A percentile compares a stretch with the other conserved stretches of the same genome.
Conservation (phyloP, 2,888 invertebrate genomes). For the Epiblema foenella region DNA sequence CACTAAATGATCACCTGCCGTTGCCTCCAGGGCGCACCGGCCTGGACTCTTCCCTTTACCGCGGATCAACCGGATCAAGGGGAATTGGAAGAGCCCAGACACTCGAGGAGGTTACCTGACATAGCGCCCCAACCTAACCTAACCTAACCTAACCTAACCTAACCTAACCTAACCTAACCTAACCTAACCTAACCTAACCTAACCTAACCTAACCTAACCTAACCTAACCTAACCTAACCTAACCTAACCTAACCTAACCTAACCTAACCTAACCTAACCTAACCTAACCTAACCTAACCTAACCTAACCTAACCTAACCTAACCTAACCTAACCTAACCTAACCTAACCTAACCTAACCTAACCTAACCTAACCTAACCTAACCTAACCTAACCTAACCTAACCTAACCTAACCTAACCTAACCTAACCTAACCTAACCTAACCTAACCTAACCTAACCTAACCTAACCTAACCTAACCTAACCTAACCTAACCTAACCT, state of each 20-base stretch:
- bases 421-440: slow-evolving; percentile 15
- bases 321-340: slow-evolving; percentile 15
- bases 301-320: slow-evolving; percentile 15
- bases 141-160: slow-evolving; percentile 15
- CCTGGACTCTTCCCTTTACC: no score
- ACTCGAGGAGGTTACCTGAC: not conserved
- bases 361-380: slow-evolving; percentile 15
- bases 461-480: slow-evolving; percentile 15
- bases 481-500: slow-evolving; percentile 15
- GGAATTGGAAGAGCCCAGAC: no score
- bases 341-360: slow-evolving; percentile 15
- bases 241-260: slow-evolving; percentile 15
- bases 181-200: slow-evolving; percentile 15
- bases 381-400: slow-evolving; percentile 15
- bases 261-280: slow-evolving; percentile 15
- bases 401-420: slow-evolving; percentile 15
- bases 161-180: slow-evolving; percentile 15
- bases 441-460: slow-evolving; percentile 15
- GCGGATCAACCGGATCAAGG: no score
- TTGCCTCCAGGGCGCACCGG: no score
- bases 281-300: slow-evolving; percentile 15
- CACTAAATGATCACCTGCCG: no score
- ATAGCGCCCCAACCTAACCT: slow-evolving; percentile 1
- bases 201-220: slow-evolving; percentile 15
- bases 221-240: slow-evolving; percentile 15